Evolutionary conservation across 2,888 invertebrate species (phyloP).

Genomic region (Trachelus stipa): DNA sequence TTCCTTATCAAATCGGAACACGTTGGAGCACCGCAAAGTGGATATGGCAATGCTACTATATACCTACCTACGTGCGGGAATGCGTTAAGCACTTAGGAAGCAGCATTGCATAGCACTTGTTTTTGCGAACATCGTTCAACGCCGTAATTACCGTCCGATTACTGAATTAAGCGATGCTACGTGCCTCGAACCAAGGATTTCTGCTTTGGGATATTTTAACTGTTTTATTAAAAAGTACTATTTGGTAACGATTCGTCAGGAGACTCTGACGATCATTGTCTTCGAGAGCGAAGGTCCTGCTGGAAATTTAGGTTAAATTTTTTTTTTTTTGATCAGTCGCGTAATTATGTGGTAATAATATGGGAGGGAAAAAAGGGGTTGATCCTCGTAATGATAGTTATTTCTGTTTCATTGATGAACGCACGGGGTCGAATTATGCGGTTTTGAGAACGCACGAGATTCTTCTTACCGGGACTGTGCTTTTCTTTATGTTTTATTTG

Average conservation of each 20-base stretch:
- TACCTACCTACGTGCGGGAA: constrained; percentile 47
- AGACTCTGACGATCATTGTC: neutral
- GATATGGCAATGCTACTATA: neutral
- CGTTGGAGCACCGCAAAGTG: neutral
- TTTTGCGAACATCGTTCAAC: constrained; percentile 37
- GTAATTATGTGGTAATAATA: neutral
- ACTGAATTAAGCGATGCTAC: constrained; percentile 46
- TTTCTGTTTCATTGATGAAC: neutral
- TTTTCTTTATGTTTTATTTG: neutral
- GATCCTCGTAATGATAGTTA: neutral
- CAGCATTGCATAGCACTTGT: constrained; percentile 45
- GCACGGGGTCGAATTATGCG: neutral
- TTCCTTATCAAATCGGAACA: constrained; percentile 17
- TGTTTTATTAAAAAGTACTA: neutral
- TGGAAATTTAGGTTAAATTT: neutral
- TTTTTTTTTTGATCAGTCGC: neutral
- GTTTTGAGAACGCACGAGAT: neutral
- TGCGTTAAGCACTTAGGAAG: constrained; percentile 45
- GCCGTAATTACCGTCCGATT: constrained; percentile 40
- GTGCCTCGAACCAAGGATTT: constrained; percentile 14
- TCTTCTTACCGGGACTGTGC: neutral
- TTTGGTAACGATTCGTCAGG: neutral
- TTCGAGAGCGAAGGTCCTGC: neutral
- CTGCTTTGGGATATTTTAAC: neutral
- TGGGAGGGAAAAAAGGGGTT: neutral